phyloP scores from a whole-genome alignment of 2,888 invertebrate species.

The Drosophila prolongata region DNA sequence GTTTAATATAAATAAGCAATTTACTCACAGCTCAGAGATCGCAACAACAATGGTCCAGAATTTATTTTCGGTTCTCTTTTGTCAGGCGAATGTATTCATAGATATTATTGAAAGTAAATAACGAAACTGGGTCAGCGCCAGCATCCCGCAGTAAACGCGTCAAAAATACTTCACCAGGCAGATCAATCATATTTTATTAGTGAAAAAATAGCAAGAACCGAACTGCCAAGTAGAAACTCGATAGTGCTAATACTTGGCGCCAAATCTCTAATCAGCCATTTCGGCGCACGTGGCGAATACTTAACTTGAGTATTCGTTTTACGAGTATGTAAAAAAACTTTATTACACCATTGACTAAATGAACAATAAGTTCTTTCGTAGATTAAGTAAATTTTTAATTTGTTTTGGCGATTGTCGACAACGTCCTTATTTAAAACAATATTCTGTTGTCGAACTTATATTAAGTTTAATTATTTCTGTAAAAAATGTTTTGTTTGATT shows the following conservation, averaged over 20 bases:
- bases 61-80: slow-evolving; percentile 44
- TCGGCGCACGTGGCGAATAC: slow-evolving; percentile 54
- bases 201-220: not conserved
- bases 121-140: slow-evolving; percentile 64
- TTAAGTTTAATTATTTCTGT: too few relatives aligned
- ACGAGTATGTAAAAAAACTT: slow-evolving; percentile 44
- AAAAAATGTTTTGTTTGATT: too few relatives aligned
- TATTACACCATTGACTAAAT: slow-evolving; percentile 16
- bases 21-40: slow-evolving; percentile 36
- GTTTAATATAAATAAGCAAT: slow-evolving; percentile 52
- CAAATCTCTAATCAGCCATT: slow-evolving; percentile 28
- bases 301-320: slow-evolving; percentile 22
- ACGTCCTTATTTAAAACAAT: too few relatives aligned
- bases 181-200: slow-evolving; percentile 66
- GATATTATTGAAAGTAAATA: slow-evolving; percentile 72
- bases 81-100: slow-evolving; percentile 51
- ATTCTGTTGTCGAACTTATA: too few relatives aligned
- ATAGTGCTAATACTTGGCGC: slow-evolving; percentile 30
- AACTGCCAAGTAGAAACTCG: slow-evolving; percentile 14
- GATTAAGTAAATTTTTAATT: too few relatives aligned
- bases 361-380: too few relatives aligned
- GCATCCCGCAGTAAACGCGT: slow-evolving; percentile 22
- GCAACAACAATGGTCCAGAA: slow-evolving; percentile 17
- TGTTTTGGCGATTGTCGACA: too few relatives aligned
- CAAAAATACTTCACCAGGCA: slow-evolving; percentile 39